Percentiles rank a stretch among this genome's conserved stretches.
Evolutionary conservation across 2,113 vertebrate species (phyloP).

Genomic region (Oreochromis aureus): DNA sequence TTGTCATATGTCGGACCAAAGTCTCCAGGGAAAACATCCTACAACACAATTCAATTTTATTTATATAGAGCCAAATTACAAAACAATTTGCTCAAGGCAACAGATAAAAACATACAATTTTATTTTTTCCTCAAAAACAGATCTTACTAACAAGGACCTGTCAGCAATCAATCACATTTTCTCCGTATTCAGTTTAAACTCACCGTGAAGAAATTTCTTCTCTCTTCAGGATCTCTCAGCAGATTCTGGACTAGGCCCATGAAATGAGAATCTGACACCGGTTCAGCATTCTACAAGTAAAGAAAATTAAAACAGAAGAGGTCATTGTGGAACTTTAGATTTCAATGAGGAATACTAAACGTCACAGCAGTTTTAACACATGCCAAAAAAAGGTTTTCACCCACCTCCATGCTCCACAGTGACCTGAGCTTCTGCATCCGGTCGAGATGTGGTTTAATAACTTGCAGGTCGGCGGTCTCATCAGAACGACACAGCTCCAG

Average conservation of each 20-base stretch:
- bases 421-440: constrained; percentile 58
- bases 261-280: constrained; percentile 54
- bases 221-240: constrained; percentile 57
- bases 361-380: neutral
- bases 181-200: neutral
- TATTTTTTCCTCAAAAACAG: neutral
- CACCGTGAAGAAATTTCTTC: constrained; percentile 64
- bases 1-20: constrained; percentile 77
- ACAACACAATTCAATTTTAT: neutral
- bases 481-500: constrained; percentile 66
- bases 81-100: neutral
- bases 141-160: neutral
- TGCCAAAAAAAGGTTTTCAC: neutral
- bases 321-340: neutral
- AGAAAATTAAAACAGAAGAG: neutral
- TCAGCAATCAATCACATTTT: neutral
- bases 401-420: constrained; percentile 48
- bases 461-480: constrained; percentile 38
- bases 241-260: constrained; percentile 57
- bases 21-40: constrained; percentile 75
- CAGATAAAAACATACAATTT: neutral
- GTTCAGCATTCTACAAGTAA: constrained; percentile 38
- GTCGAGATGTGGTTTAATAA: constrained; percentile 65
- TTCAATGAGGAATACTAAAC: neutral
- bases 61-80: neutral